phyloP scores from a whole-genome alignment of 2,888 invertebrate genomes.

The Ophioninae sp. region DNA sequence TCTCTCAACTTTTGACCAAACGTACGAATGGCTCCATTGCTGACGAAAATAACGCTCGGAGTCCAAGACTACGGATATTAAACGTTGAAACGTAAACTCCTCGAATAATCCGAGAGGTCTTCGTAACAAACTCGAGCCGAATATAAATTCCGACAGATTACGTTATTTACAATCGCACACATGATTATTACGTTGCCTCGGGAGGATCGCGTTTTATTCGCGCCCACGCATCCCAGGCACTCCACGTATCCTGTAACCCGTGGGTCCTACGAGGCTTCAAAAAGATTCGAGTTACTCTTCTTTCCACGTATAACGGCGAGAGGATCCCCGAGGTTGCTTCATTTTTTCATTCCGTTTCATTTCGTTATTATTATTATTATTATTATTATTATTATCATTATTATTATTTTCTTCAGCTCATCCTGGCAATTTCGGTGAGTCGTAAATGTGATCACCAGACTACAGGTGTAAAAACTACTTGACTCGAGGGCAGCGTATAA shows the following conservation, averaged over 20 bases:
- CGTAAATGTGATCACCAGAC: slow-evolving; percentile 63
- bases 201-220: slow-evolving; percentile 58
- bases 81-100: neutral
- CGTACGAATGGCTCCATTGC: neutral
- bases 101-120: slow-evolving; percentile 6
- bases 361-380: slow-evolving; percentile 28
- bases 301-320: slow-evolving; percentile 26
- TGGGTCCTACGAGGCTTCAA: slow-evolving; percentile 19
- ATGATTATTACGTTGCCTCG: slow-evolving; percentile 54
- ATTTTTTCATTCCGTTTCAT: slow-evolving; percentile 19
- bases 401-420: slow-evolving; percentile 38
- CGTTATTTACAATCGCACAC: slow-evolving; percentile 62
- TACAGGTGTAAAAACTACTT: slow-evolving; percentile 65
- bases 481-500: slow-evolving; percentile 44
- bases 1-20: neutral
- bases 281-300: slow-evolving; percentile 34
- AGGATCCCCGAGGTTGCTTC: slow-evolving; percentile 16
- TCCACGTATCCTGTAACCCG: slow-evolving; percentile 31
- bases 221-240: slow-evolving; percentile 55
- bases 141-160: slow-evolving; percentile 62
- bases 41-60: neutral
- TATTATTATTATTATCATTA: slow-evolving; percentile 19
- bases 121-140: slow-evolving; percentile 33
- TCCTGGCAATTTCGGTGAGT: slow-evolving; percentile 59
- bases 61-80: neutral